Conservation (phyloP, 2,113 vertebrate species). For the Mormoops blainvillei region DNA sequence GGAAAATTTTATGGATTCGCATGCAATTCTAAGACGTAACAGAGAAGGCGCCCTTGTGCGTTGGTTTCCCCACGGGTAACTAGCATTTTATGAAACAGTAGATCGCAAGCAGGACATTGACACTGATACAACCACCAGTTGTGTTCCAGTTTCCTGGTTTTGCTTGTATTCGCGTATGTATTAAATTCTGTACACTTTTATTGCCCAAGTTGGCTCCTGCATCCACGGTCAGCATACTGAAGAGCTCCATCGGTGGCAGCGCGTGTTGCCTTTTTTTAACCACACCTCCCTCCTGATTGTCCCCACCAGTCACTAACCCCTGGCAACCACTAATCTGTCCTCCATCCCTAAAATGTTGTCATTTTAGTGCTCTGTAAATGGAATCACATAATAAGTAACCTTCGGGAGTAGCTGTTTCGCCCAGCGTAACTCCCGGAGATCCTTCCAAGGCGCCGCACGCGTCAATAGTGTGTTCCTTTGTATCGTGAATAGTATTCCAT, state of each 20-base stretch:
- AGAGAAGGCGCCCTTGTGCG: background rate
- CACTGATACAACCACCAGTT: rapidly evolving
- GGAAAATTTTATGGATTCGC: background rate
- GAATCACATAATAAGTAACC: background rate
- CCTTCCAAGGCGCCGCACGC: rapidly evolving
- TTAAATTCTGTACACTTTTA: background rate
- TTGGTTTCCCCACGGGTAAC: rapidly evolving
- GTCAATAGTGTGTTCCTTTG: rapidly evolving
- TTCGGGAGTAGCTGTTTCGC: background rate
- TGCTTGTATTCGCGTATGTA: background rate
- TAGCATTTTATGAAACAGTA: background rate
- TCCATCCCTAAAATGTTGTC: background rate
- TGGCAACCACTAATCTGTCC: background rate
- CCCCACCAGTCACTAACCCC: background rate
- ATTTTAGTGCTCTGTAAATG: background rate
- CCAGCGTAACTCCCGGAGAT: background rate
- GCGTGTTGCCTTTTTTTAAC: rapidly evolving
- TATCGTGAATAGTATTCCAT: rapidly evolving
- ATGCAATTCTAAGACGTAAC: background rate
- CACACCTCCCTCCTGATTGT: background rate
- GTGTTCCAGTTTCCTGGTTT: rapidly evolving
- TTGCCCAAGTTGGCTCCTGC: background rate
- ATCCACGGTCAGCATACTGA: too few species aligned
- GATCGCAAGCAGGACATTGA: rapidly evolving
- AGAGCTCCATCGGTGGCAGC: background rate